Conservation (phyloP, 1,140 invertebrate genomes). For the Lordiphosa stackelbergi region DNA sequence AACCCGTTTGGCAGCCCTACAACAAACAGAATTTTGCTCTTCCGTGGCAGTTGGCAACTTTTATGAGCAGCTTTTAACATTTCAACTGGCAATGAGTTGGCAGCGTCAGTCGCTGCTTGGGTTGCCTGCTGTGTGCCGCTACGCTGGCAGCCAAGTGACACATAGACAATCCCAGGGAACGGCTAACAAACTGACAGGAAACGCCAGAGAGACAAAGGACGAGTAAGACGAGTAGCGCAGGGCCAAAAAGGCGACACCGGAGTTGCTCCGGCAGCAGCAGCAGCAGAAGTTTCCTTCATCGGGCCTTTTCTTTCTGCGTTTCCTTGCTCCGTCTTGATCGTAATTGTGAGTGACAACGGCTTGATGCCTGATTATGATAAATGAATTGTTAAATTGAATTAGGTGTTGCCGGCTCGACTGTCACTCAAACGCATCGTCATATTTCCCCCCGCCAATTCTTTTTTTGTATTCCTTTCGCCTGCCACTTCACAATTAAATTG, state of each 20-base stretch:
- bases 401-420: constrained; percentile 66
- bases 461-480: constrained; percentile 23
- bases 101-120: constrained; percentile 31
- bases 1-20: too few species aligned
- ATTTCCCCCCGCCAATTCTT: constrained; percentile 21
- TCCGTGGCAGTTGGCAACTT: constrained; percentile 26
- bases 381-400: constrained; percentile 76
- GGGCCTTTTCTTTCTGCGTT: constrained; percentile 35
- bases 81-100: constrained; percentile 54
- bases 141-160: constrained; percentile 63
- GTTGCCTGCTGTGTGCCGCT: constrained; percentile 41
- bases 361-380: constrained; percentile 76
- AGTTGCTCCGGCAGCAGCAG: constrained; percentile 16
- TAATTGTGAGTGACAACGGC: constrained; percentile 75
- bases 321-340: constrained; percentile 43
- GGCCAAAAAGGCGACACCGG: constrained; percentile 33
- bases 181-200: constrained; percentile 39
- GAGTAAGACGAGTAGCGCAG: constrained; percentile 48
- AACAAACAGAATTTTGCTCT: constrained; percentile 2
- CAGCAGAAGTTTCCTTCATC: constrained; percentile 23
- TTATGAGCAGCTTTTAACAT: constrained; percentile 36
- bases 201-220: constrained; percentile 28
- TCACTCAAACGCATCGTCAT: constrained; percentile 62
- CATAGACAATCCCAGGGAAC: constrained; percentile 53
- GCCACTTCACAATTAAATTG: constrained; percentile 69